Conservation (phyloP, 2,888 invertebrate genomes). For the Seira musarum region DNA sequence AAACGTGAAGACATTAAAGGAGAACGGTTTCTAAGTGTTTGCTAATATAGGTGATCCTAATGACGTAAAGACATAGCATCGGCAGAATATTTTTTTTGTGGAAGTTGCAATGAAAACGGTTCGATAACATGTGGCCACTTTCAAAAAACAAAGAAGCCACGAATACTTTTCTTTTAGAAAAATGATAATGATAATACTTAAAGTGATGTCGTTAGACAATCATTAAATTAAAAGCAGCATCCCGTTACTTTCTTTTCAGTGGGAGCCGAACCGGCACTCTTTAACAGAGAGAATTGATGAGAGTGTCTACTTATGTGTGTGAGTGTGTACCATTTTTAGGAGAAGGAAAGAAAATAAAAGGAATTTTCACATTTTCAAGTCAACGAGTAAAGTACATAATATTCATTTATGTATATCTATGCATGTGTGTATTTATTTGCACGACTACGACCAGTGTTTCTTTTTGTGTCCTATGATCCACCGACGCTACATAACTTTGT, state of each 20-base stretch:
- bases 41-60: slow-evolving; percentile 1
- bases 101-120: neutral
- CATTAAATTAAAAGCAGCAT: slow-evolving; percentile 10
- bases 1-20: neutral
- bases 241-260: slow-evolving; percentile 1
- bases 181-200: neutral
- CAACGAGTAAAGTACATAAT: no score
- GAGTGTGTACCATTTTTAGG: no score
- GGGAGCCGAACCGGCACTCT: neutral
- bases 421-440: no score
- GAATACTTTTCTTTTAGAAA: neutral
- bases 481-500: no score
- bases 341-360: no score
- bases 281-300: no score
- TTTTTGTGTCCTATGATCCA: no score
- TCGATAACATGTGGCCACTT: slow-evolving; percentile 6
- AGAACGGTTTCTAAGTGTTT: slow-evolving; percentile 9
- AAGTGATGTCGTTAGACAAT: slow-evolving; percentile 10
- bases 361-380: no score
- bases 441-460: no score
- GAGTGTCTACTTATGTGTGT: no score
- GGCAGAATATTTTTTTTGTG: neutral
- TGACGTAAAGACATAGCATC: neutral
- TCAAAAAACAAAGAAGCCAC: neutral
- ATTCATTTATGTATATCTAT: no score